Evolutionary conservation across 2,113 vertebrate species (phyloP), one percentile per base, ranked within the genome.

Genomic region (Ageneiosus marmoratus): DNA sequence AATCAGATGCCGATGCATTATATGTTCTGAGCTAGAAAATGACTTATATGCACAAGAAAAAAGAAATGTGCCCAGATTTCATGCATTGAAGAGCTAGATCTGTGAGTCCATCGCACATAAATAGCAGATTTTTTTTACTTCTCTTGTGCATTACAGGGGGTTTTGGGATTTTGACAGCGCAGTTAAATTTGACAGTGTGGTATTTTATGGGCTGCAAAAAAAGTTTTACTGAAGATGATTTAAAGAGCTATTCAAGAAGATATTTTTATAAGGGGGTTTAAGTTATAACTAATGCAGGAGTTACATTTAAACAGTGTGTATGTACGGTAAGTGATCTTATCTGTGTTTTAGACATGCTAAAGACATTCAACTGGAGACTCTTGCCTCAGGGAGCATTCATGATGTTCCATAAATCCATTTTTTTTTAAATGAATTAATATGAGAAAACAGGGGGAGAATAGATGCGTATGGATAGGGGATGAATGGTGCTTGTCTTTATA

Each of bases 11-110:
- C 53, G 73, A 22, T 56, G 74, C 32, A 77, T 37, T 77, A 56
- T 76, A 27, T 56, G 27, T 77, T 77, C 74, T 34, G 32, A 56
- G 20, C 9, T 34, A 56, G 74, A 77, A 77, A 77, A 77, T 77
- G 29, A 56, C 10, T 56, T 55, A 32, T 37, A 18, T 18, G 32
- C 73, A 53, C 15, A 34, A 53, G 50, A 0, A 53, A 76, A 55
- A 76, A 24, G 16, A 55, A 18, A 55, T 55, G 72, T 51, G 50
- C 34, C 51, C 41, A 32, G 5, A 56, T 55, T 56, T n/a, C 51
- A 8, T 41, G 51, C 32, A n/a, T n/a, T 44, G 2, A 29, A 58
- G 32, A 77, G 34, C 51, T 41, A 27, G n/a, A 27, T 44, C 1
- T 60, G 2, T 16, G 13, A 44, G 53, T 37, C 48, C 3, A 41